A percentile compares a stretch with the other conserved stretches of the same genome.
Evolutionary conservation across 37 sponge, comb jelly and placozoan species (phyloP).

Genomic region (Axinella damicornis): DNA sequence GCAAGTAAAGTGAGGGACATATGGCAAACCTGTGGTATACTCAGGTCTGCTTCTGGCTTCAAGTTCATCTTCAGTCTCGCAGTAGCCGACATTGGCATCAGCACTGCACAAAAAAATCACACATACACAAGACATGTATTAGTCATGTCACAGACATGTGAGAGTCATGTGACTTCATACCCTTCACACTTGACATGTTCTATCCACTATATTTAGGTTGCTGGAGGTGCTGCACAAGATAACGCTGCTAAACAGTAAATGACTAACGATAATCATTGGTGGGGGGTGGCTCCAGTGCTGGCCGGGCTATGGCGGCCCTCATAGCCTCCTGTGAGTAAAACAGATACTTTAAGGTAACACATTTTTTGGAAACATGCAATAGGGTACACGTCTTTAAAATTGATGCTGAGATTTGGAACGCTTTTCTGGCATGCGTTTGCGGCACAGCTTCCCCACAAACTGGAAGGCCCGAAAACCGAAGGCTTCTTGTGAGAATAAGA

Average conservation of each 20-base stretch:
- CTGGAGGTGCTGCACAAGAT: background rate
- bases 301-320: constrained; percentile 60
- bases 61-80: constrained; percentile 63
- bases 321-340: constrained; percentile 43
- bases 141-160: background rate
- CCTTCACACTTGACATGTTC: no score
- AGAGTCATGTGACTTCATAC: background rate
- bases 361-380: no score
- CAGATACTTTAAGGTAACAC: no score
- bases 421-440: no score
- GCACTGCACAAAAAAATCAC: constrained; percentile 32
- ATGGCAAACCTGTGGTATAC: constrained; percentile 58
- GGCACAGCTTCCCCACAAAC: no score
- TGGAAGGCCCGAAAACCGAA: no score
- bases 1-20: no score
- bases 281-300: constrained; percentile 33
- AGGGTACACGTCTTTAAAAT: no score
- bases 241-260: background rate
- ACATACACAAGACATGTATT: background rate
- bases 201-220: no score
- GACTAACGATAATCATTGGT: constrained; percentile 58
- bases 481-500: no score
- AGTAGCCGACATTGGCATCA: constrained; percentile 66
- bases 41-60: constrained; percentile 49
- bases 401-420: no score